Evolutionary conservation across 2,797 vertebrate species (phyloP), one percentile per base, ranked within the genome.

Genomic region (Sebastes matsubarae): DNA sequence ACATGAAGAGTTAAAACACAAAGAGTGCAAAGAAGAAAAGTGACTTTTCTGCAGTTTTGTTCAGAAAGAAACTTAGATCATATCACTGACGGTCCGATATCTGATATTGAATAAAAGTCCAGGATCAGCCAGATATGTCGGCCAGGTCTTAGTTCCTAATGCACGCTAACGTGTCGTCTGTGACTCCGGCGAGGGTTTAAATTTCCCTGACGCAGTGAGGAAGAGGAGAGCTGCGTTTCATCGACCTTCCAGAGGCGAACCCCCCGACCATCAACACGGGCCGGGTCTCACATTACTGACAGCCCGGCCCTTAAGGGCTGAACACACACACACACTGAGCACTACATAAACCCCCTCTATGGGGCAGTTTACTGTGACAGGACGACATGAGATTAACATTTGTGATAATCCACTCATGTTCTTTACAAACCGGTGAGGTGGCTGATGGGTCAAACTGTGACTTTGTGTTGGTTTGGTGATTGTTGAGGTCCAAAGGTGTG

Each of bases 181-280:
- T 50, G 72, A 68, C 57, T 81, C 57, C n/a, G 8, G 60, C 5
- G 14, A 61, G 75, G 89, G 87, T 89, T 92, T 76, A 32, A 81
- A 88, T 95, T 94, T 89, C 91, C 73, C 92, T 90, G 93, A 92
- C 82, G 32, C 84, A 55, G 83, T 57, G 68, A 87, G 67, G 70
- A 84, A 24, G 69, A 88, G 75, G 74, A 66, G 80, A 66, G 57
- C 29, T 29, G 68, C 2, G 8, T 63, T 46, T 54, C 52, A 59
- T 38, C 14, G 72, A 84, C 82, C 81, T 82, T 83, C 65, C 61
- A 73, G 63, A 72, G 68, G 59, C 11, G 27, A 57, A 58, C 70
- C 42, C 36, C 50, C 46, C 20, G 11, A 58, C 60, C 74, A 63
- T 70, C 58, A 50, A 36, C 68, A 50, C 30, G 4, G 54, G 32